These are phyloP conservation scores for Sarcophilus harrisii DNA, from an alignment of 2,797 vertebrate genomes.

Conservation along the genomic window DNA sequence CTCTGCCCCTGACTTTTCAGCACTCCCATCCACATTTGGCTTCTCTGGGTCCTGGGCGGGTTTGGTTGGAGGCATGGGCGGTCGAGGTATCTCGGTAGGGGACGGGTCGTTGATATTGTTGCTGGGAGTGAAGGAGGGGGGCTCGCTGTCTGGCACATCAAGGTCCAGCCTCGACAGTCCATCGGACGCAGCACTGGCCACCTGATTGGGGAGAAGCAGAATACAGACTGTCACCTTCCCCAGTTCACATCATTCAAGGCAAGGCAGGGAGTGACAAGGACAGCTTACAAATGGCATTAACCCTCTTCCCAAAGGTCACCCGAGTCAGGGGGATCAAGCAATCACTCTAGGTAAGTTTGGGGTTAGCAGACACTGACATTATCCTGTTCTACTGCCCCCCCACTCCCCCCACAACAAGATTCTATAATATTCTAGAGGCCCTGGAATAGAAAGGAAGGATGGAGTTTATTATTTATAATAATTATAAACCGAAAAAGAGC, in stretches of 20 bases:
- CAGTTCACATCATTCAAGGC: not conserved
- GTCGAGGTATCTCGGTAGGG: constrained; percentile 81
- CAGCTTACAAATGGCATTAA: not conserved
- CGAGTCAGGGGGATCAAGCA: not conserved
- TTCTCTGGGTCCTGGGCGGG: constrained; percentile 75
- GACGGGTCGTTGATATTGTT: constrained; percentile 70
- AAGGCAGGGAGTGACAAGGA: not conserved
- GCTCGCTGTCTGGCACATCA: constrained; percentile 86
- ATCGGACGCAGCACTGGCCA: constrained; percentile 90
- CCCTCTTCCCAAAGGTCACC: not conserved
- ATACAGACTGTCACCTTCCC: not conserved
- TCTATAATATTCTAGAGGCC: constrained; percentile 21
- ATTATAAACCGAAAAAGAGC: not conserved
- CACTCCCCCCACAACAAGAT: not conserved
- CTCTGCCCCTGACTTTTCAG: constrained; percentile 66
- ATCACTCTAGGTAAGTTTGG: not conserved
- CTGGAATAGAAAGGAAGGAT: constrained; percentile 20
- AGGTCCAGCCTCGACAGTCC: constrained; percentile 92
- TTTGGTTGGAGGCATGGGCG: constrained; percentile 86
- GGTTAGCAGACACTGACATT: not conserved
- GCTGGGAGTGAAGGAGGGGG: constrained; percentile 81
- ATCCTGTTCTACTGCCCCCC: constrained; percentile 4
- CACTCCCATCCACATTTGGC: constrained; percentile 60
- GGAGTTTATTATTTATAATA: not conserved
- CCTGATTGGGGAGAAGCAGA: constrained; percentile 83